A percentile compares a stretch with the other conserved stretches of the same genome.
Evolutionary conservation across 2,113 vertebrate genomes (phyloP).

Genomic region (Hypanus sabinus): DNA sequence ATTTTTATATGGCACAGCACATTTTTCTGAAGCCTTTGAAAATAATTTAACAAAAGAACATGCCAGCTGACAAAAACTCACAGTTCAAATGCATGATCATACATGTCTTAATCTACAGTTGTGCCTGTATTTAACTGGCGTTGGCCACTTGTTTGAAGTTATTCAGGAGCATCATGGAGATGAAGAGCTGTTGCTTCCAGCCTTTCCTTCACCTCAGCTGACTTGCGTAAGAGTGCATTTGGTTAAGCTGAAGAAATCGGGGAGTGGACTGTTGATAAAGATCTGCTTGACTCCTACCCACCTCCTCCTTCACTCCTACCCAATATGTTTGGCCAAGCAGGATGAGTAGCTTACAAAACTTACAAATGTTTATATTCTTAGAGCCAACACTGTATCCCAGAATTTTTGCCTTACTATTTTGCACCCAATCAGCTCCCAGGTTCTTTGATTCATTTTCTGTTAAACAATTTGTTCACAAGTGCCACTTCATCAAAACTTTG

Average conservation of each 20-base stretch:
- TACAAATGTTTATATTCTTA: too few relatives aligned
- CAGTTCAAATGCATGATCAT: not conserved
- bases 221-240: not conserved
- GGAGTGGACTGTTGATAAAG: not conserved
- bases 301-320: not conserved
- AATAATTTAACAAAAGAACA: not conserved
- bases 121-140: not conserved
- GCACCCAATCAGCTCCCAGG: not conserved
- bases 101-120: not conserved
- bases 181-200: not conserved
- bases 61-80: not conserved
- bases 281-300: not conserved
- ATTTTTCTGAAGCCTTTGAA: not conserved
- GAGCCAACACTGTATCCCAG: not conserved
- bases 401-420: not conserved
- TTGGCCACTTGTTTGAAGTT: not conserved
- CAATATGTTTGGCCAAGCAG: not conserved
- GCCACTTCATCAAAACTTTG: not conserved
- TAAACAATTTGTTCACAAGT: not conserved
- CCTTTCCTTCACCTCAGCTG: not conserved
- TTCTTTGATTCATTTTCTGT: not conserved
- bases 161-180: not conserved
- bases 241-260: not conserved
- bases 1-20: not conserved
- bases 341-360: too few relatives aligned